Evolutionary conservation across 1,140 invertebrate genomes (phyloP).

Genomic region (Scaptomyza montana): DNA sequence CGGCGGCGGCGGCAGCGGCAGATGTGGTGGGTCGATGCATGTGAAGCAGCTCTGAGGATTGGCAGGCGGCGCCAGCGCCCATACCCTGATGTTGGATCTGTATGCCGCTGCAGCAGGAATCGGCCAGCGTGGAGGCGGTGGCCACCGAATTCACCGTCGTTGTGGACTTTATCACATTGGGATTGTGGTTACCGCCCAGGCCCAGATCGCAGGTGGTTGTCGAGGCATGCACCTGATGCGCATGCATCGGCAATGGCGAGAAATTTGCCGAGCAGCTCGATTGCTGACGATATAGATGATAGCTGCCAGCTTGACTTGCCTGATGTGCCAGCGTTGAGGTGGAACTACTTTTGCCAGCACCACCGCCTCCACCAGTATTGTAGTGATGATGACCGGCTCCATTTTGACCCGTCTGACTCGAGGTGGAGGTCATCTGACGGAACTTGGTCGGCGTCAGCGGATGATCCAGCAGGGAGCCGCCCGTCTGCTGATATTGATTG

Average conservation of each 20-base stretch:
- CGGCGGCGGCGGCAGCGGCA: conserved; percentile 25
- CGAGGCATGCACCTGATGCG: conserved; percentile 79
- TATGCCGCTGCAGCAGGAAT: conserved; percentile 81
- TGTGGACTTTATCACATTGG: conserved; percentile 83
- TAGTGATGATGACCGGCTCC: conserved; percentile 38
- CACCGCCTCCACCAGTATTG: conserved; percentile 16
- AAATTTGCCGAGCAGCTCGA: conserved; percentile 81
- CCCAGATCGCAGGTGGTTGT: conserved; percentile 78
- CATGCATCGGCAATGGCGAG: conserved; percentile 76
- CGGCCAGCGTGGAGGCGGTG: conserved; percentile 78
- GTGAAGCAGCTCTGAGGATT: conserved; percentile 70
- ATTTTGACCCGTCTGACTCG: conserved; percentile 73
- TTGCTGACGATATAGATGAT: conserved; percentile 74
- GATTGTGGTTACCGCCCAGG: conserved; percentile 69
- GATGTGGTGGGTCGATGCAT: conserved; percentile 44
- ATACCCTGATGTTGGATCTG: conserved; percentile 76
- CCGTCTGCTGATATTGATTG: conserved; percentile 83
- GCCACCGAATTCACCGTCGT: conserved; percentile 81
- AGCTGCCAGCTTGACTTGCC: conserved; percentile 33
- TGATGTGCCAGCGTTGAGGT: conserved; percentile 61
- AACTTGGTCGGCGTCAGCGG: conserved; percentile 82
- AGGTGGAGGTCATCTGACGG: conserved; percentile 75
- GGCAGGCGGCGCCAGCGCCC: conserved; percentile 71
- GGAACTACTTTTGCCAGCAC: conserved; percentile 47
- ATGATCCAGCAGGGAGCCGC: conserved; percentile 78